Evolutionary conservation across 2,888 invertebrate species (phyloP).

Genomic region (Epiblema foenella): DNA sequence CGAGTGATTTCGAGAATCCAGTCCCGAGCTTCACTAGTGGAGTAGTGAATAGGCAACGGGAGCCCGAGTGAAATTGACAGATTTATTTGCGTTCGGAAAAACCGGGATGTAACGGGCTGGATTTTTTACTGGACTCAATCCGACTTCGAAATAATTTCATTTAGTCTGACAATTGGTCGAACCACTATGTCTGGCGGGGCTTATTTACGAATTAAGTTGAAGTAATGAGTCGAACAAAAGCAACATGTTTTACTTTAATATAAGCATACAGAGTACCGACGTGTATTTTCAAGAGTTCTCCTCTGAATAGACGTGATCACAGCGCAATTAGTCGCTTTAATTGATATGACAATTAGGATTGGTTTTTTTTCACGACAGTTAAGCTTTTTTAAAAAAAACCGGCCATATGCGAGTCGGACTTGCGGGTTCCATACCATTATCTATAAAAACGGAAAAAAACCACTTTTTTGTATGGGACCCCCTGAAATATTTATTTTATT

Average conservation of each 20-base stretch:
- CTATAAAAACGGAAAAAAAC: no score
- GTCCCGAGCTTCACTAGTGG: conserved; percentile 49
- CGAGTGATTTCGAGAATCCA: conserved; percentile 22
- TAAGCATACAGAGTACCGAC: not conserved
- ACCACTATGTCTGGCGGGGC: conserved; percentile 46
- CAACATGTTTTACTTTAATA: not conserved
- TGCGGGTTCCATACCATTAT: no score
- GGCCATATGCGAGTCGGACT: no score
- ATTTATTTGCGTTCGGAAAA: conserved; percentile 81
- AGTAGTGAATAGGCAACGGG: conserved; percentile 64
- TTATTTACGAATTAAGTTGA: conserved; percentile 36
- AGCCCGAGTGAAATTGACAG: conserved; percentile 83
- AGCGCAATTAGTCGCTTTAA: no score
- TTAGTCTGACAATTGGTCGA: conserved; percentile 46
- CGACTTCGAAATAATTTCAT: conserved; percentile 54
- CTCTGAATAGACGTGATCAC: not conserved
- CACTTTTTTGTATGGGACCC: no score
- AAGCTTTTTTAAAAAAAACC: not conserved
- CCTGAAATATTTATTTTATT: no score
- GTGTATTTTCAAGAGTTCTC: not conserved
- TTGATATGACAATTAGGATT: no score
- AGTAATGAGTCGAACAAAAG: not conserved
- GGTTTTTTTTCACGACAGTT: no score
- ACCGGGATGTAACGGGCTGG: conserved; percentile 71
- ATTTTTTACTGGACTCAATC: conserved; percentile 67